Percentiles rank a stretch among this genome's conserved stretches.
These are phyloP conservation scores for Caenorhabditis sinica DNA, from an alignment of 2,888 invertebrate species.

Conservation along the genomic window DNA sequence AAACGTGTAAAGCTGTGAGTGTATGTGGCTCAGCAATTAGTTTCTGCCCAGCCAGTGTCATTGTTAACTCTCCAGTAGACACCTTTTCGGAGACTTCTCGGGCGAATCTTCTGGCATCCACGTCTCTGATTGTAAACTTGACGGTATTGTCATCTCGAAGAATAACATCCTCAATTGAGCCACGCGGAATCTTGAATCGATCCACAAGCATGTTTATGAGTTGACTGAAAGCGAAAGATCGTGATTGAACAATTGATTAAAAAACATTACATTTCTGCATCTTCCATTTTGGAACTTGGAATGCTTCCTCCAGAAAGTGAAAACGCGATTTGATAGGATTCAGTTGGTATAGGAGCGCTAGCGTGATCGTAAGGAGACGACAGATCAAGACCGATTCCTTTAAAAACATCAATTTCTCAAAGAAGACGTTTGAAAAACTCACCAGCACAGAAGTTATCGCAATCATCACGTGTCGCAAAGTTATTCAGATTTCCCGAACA, in stretches of 20 bases:
- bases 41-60: conserved; percentile 67
- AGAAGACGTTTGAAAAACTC: neutral
- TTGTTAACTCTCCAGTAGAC: conserved; percentile 61
- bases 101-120: conserved; percentile 74
- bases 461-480: conserved; percentile 76
- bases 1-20: conserved; percentile 67
- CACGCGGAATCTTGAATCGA: conserved; percentile 63
- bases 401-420: conserved; percentile 26
- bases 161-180: conserved; percentile 68
- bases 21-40: conserved; percentile 76
- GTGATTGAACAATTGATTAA: neutral
- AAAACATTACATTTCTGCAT: conserved; percentile 64
- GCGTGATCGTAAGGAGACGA: conserved; percentile 70
- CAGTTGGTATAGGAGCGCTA: conserved; percentile 50
- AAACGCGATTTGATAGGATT: conserved; percentile 77
- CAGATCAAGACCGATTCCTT: conserved; percentile 74
- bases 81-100: conserved; percentile 76
- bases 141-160: conserved; percentile 77
- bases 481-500: conserved; percentile 81
- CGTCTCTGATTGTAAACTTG: conserved; percentile 73
- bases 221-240: conserved; percentile 50
- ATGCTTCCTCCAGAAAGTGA: conserved; percentile 75
- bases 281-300: conserved; percentile 60
- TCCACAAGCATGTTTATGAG: conserved; percentile 52
- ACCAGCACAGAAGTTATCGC: conserved; percentile 74